Base-by-base conservation (phyloP, 1,140 invertebrate species). In the Conus betulinus region DNA sequence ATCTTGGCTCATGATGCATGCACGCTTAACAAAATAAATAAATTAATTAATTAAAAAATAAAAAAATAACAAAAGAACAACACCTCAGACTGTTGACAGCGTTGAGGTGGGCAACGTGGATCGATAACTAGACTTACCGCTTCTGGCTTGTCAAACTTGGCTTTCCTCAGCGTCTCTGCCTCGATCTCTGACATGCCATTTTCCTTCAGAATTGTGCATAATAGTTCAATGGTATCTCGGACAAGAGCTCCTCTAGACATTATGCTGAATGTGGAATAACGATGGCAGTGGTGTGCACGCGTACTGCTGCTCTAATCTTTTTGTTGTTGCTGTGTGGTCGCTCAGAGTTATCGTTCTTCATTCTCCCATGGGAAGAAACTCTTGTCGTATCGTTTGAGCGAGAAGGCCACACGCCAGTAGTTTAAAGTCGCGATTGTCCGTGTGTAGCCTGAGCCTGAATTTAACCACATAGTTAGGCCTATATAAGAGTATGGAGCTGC, bases 101-200 rank as follows among this genome's bases (percentile, higher is more conserved):
- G 57, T 60, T 71, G 11, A n/a, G 23, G 11, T 71, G 11, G 67
- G 67, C 67, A 71, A 71, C 17, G 23, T 23, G 60, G 60, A 63
- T 63, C 60, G 17, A 63, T 63, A 71, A 81, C 15, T 2, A 51
- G 25, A 90, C 92, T 91, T 87, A 93, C 93, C 51, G 92, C 93
- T 63, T 92, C 91, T 60, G 90, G 85, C 25, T 91, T 90, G 88
- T 93, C 90, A 86, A 93, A 93, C 83, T 93, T 93, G 57, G 93
- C 92, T 60, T 91, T 87, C 84, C 93, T 81, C 67, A 93, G 92
- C n/a, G 90, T 90, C 90, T 93, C 93, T 17, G 93, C 91, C 78
- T 91, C 91, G 11, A 93, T 81, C 17, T 90, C 89, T 39, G 89
- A 91, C 15, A 89, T 90, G 51, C 93, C 93, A 92, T 92, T 93